phyloP scores from a whole-genome alignment of 2,797 vertebrate species.

The Urophycis tenuis region DNA sequence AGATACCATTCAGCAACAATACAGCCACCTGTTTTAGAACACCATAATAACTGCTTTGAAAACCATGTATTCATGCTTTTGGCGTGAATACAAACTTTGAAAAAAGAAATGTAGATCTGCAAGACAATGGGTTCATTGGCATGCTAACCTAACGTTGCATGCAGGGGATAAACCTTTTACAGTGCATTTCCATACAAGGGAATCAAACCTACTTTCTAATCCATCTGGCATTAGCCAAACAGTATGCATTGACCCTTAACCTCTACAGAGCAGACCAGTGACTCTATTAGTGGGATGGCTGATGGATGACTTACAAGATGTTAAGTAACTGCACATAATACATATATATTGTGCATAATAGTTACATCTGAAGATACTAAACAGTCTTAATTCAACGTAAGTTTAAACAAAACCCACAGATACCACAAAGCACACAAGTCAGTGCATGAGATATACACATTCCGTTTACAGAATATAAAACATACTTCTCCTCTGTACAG shows the following conservation, averaged over 20 bases:
- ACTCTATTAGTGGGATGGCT: background rate
- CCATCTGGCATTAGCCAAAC: constrained; percentile 24
- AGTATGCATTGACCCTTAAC: background rate
- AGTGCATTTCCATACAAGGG: constrained; percentile 36
- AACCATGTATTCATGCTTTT: background rate
- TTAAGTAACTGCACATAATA: background rate
- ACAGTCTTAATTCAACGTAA: too few species aligned
- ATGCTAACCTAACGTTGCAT: constrained; percentile 32
- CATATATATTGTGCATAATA: background rate
- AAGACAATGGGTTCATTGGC: constrained; percentile 3
- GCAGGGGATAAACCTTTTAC: constrained; percentile 48
- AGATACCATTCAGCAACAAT: background rate
- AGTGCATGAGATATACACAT: background rate
- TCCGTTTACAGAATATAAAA: background rate
- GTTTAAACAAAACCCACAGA: too few species aligned
- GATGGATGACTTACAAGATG: background rate
- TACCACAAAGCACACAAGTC: background rate
- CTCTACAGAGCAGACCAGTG: background rate
- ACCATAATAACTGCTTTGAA: background rate
- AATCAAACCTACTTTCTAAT: constrained; percentile 47
- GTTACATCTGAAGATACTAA: too few species aligned
- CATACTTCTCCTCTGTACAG: background rate
- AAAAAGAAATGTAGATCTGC: background rate
- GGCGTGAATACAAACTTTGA: background rate
- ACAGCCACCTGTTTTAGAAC: background rate